Evolutionary conservation across 2,113 vertebrate genomes (phyloP), one percentile per base, ranked within the genome.

Genomic region (Jaculus jaculus): DNA sequence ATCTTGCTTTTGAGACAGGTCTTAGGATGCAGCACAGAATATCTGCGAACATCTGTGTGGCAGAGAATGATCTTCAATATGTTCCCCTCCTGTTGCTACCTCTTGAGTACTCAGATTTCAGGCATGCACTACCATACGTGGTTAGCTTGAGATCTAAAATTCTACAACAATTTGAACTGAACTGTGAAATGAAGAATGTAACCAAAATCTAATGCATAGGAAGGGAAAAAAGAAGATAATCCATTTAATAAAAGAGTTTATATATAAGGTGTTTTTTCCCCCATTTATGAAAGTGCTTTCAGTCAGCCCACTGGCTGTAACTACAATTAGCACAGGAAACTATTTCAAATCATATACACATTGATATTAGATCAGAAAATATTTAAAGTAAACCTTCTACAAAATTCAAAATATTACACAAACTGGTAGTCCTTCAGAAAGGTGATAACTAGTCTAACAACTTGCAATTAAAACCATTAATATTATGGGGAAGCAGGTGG

Each of bases 361-460:
- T 58, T 51, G 63, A 37, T 47, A 72, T 74, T 82, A 66, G 0
- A 77, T 34, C 1, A 39, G 18, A 81, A 75, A 63, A 51, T 71
- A 32, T 92, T 73, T 92, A 51, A 92, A 75, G n/a, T 61, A 6
- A 42, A 68, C 6, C 15, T 58, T 83, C 71, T 28, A 71, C 7
- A 92, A 89, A 95, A 75, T 75, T 87, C 2, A 80, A 89, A 84
- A 60, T 37, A 73, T 68, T 39, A 17, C 8, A 74, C 51, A 54
- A 7, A 1, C 24, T 68, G 7, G 3, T 54, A 77, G 7, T 9
- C 84, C 60, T 39, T 81, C 15, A 89, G 4, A 75, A 0, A 88
- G 3, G 15, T 37, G 72, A 68, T 16, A 34, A 83, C 32, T 24
- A 82, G 28, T 63, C 26, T 87, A 18, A 90, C 94, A 83, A 16